Base-by-base conservation (phyloP, 1,140 invertebrate species). In the Drosophila hydei region DNA sequence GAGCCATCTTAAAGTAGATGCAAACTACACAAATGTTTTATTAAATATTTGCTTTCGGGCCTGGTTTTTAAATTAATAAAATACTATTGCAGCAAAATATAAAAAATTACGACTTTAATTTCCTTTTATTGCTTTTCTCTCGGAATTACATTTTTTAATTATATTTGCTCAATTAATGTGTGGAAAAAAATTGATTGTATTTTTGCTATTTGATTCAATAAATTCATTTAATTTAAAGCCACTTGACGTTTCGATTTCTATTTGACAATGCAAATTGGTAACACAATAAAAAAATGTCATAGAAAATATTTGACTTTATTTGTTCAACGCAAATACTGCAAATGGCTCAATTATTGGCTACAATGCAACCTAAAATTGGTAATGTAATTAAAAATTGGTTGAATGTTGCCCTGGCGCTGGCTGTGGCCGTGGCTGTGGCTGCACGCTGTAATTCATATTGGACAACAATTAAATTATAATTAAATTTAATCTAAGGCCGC, bases 171-270 rank as follows among this genome's bases (percentile, higher is more conserved):
- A 45, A 23, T n/a, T 61, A 68, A 33, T 68, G 38, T 51, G 25
- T n/a, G 23, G 38, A 33, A 33, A 12, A 40, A 18, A 45, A n/a
- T n/a, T 12, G 52, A 47, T 36, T 61, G 40, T 23, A 45, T 25
- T 47, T 30, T 36, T 47, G 8, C 23, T 42, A 60, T 56, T 52
- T 47, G 40, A 72, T 25, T 45, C 47, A 19, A 59, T 55, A 61
- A 81, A 75, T 67, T 77, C 56, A 78, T 84, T 84, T 48, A 62
- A 83, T 83, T 78, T 54, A 45, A 43, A 36, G 25, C 18, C 55
- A 43, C 47, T 42, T 16, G 33, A 52, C 38, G 9, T 30, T 27
- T 23, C 0, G 43, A 59, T 55, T 42, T 58, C 40, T 14, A 48
- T 60, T 58, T 33, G 19, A 27, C 55, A 59, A 77, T 61, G 60